Evolutionary conservation across 2,888 invertebrate genomes (phyloP), one percentile per base, ranked within the genome.

Genomic region (Bugulina stolonifera): DNA sequence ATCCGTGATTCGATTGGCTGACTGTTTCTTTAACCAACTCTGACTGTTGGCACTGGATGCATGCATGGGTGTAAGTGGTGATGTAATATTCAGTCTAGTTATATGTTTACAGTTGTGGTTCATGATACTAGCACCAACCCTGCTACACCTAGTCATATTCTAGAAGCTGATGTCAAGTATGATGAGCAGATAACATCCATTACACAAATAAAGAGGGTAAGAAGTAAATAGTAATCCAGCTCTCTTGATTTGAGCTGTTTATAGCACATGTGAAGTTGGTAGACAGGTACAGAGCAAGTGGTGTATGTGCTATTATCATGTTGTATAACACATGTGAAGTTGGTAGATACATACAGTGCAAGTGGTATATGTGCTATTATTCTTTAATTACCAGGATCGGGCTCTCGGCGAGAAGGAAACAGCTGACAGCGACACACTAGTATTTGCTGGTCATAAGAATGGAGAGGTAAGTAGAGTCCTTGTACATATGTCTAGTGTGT

Each of bases 121-220:
- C 77, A 79, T 58, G 75, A 77, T 55, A 78, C 78, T 34, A 70
- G 73, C 3, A 76, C 76, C 27, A 80, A 80, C 69, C 80, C 80
- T 0, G 77, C 79, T 74, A 76, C 75, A 55, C 77, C 77, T 0
- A 74, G 76, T 54, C 76, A 78, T 69, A 55, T 78, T 1, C 76
- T 64, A 32, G 64, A 64, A 27, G 64, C 64, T 29, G 76, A 79
- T 1, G 64, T 71, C 14, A 72, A 72, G 22, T 43, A 73, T 18
- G 78, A 80, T 73, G 78, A 79, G 70, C 69, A 74, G 43, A 77
- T 80, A 2, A 74, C 74, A 10, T 72, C 75, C 27, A 71, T 80
- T 0, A 73, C 78, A 1, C 71, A 77, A 10, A 5, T 73, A 0
- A 72, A 54, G 10, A 18, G 55, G 69, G 73, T 73, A 52, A 69